These are phyloP conservation scores for Dicrurus megarhynchus DNA, from an alignment of 2,113 vertebrate species.

Conservation along the genomic window DNA sequence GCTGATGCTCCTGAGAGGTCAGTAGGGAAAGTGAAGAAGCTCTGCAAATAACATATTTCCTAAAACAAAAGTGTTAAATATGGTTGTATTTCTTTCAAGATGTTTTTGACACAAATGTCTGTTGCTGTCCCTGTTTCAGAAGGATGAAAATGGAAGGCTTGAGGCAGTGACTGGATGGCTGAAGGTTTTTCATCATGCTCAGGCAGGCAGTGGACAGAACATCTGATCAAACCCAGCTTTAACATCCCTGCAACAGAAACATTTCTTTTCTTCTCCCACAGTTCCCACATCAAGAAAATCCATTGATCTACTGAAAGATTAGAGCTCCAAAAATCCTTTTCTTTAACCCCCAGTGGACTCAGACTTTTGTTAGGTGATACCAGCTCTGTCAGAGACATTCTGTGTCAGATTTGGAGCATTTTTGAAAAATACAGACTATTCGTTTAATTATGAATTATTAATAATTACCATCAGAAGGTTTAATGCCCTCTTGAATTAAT, in stretches of 20 bases:
- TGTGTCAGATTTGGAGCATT: not conserved
- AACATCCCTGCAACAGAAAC: not conserved
- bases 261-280: not conserved
- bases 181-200: not conserved
- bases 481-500: not conserved
- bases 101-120: not conserved
- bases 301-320: not conserved
- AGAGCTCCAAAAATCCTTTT: not conserved
- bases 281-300: not conserved
- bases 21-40: not conserved
- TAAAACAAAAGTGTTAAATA: not conserved
- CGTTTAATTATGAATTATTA: not conserved
- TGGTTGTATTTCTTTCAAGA: not conserved
- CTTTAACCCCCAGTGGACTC: not conserved
- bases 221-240: not conserved
- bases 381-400: not conserved
- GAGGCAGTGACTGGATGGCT: not conserved
- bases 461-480: not conserved
- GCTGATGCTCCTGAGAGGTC: not conserved
- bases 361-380: not conserved
- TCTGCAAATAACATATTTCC: not conserved
- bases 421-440: not conserved
- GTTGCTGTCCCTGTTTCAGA: not conserved
- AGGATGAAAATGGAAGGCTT: not conserved
- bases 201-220: not conserved